Evolutionary conservation across 2,888 invertebrate genomes (phyloP).

Genomic region (Nymphalis polychloros): DNA sequence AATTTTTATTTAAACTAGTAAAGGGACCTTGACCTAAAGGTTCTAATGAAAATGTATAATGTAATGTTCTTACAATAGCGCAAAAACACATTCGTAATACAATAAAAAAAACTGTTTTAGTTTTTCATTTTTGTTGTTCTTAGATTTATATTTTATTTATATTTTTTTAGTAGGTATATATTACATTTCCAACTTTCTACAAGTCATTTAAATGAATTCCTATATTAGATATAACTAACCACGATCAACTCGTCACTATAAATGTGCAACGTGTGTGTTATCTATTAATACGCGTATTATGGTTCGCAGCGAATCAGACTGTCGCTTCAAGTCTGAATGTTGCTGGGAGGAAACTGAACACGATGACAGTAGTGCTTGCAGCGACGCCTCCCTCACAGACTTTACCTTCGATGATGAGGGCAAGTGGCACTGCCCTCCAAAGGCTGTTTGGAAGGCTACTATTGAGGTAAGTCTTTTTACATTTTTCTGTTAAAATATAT

Average conservation of each 20-base stretch:
- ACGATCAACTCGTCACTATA: background rate
- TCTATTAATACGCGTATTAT: background rate
- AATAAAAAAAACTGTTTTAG: too few species aligned
- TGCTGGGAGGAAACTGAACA: slow-evolving; percentile 63
- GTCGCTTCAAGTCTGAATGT: slow-evolving; percentile 58
- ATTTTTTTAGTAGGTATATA: too few species aligned
- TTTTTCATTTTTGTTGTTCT: too few species aligned
- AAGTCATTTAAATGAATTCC: too few species aligned
- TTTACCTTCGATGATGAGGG: slow-evolving; percentile 73
- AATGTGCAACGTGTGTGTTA: background rate
- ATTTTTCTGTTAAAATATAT: too few species aligned
- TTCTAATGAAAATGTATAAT: too few species aligned
- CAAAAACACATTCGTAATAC: too few species aligned
- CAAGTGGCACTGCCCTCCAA: slow-evolving; percentile 89
- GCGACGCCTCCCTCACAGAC: slow-evolving; percentile 72
- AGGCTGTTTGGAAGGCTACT: slow-evolving; percentile 90
- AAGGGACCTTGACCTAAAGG: too few species aligned
- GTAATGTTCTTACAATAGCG: too few species aligned
- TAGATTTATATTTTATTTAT: too few species aligned
- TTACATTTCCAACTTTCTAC: too few species aligned
- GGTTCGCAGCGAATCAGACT: slow-evolving; percentile 59
- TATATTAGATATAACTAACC: background rate
- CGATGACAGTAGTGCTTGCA: slow-evolving; percentile 75
- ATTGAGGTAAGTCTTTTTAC: slow-evolving; percentile 81
- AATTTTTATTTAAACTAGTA: too few species aligned